Percentiles rank a stretch among this genome's conserved stretches.
Conservation (phyloP, 1,140 invertebrate species). For the Apis laboriosa region DNA sequence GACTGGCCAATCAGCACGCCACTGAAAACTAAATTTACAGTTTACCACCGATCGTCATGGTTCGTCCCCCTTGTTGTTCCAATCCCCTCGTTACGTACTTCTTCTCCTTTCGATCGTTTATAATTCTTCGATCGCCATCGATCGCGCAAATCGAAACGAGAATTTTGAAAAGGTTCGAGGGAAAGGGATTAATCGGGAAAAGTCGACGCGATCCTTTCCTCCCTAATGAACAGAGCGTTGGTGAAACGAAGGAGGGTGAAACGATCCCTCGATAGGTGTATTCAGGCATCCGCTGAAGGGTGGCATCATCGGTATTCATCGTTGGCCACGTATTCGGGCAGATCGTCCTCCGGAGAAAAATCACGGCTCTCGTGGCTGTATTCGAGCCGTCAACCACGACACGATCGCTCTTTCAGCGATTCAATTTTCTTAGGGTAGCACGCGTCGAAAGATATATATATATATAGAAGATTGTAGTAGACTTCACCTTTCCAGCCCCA, state of each 20-base stretch:
- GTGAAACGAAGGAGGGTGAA: conserved; percentile 17
- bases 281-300: neutral
- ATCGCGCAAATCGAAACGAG: too few species aligned
- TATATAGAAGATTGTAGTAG: neutral
- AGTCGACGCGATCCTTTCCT: neutral
- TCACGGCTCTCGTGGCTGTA: conserved; percentile 53
- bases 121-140: too few species aligned
- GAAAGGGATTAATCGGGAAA: too few species aligned
- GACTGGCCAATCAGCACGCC: neutral
- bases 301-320: conserved; percentile 40
- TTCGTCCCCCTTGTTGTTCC: neutral
- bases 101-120: too few species aligned
- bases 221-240: conserved; percentile 8
- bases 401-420: conserved; percentile 16
- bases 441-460: conserved; percentile 2
- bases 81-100: neutral
- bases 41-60: neutral
- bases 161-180: too few species aligned
- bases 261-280: conserved; percentile 9
- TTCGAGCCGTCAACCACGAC: neutral
- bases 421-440: conserved; percentile 47
- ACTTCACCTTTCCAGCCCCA: too few species aligned
- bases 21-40: conserved; percentile 5
- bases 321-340: conserved; percentile 58
- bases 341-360: conserved; percentile 57